Conservation (phyloP, 2,797 vertebrate genomes). For the Pyrocephalus nanus region DNA sequence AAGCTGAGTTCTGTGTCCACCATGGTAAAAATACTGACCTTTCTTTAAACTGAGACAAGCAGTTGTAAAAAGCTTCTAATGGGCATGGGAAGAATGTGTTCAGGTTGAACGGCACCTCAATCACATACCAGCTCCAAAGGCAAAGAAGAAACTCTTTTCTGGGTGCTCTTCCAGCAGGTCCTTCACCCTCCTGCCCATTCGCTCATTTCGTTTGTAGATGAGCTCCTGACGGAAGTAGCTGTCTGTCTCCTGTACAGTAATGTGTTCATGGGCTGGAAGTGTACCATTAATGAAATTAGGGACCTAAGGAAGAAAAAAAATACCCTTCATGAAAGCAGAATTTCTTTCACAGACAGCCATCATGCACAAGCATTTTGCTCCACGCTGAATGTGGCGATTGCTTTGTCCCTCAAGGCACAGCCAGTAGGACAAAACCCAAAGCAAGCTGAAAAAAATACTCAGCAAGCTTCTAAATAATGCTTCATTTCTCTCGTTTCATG, state of each 20-base stretch:
- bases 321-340: background rate
- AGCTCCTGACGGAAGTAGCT: constrained; percentile 88
- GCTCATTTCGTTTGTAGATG: constrained; percentile 88
- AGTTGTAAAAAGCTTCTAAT: background rate
- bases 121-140: constrained; percentile 88
- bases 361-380: background rate
- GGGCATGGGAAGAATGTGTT: background rate
- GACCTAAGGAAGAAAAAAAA: constrained; percentile 71
- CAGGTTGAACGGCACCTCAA: background rate
- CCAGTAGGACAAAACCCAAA: background rate
- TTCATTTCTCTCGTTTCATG: background rate
- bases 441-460: background rate
- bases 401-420: background rate
- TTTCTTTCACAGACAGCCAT: background rate
- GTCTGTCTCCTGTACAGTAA: constrained; percentile 89
- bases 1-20: background rate
- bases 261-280: constrained; percentile 81
- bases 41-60: background rate
- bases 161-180: constrained; percentile 85
- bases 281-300: constrained; percentile 88
- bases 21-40: background rate
- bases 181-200: constrained; percentile 86
- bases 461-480: background rate
- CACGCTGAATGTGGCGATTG: background rate
- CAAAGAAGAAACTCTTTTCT: constrained; percentile 91